phyloP scores from a whole-genome alignment of 2,888 invertebrate genomes.

The Amitus sp. region DNA sequence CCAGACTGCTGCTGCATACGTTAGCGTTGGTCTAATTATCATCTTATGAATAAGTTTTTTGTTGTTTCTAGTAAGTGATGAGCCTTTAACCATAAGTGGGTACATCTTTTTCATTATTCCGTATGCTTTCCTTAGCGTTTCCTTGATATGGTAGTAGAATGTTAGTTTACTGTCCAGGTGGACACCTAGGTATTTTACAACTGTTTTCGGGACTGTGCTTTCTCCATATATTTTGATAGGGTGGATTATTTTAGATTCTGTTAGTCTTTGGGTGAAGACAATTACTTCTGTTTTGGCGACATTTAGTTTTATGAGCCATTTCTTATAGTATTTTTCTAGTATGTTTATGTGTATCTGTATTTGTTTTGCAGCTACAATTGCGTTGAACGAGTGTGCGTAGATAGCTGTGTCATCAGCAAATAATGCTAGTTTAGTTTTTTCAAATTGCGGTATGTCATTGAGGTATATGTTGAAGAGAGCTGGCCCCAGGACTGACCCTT shows the following conservation, averaged over 20 bases:
- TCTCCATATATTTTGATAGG: too few species aligned
- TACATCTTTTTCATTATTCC: slow-evolving; percentile 8
- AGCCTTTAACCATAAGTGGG: slow-evolving; percentile 13
- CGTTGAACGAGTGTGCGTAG: slow-evolving; percentile 22
- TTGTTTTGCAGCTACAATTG: slow-evolving; percentile 31
- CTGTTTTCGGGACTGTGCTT: too few species aligned
- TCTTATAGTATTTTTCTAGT: slow-evolving; percentile 19
- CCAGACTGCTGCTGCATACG: slow-evolving; percentile 41
- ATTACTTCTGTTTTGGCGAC: slow-evolving; percentile 26
- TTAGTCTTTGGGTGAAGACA: slow-evolving; percentile 18
- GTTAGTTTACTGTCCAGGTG: too few species aligned
- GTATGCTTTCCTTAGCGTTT: too few species aligned
- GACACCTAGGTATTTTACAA: too few species aligned
- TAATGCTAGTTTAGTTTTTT: slow-evolving; percentile 20
- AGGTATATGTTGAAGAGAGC: slow-evolving; percentile 43
- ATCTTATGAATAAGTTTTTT: slow-evolving; percentile 28
- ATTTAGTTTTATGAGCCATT: slow-evolving; percentile 27
- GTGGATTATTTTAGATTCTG: too few species aligned
- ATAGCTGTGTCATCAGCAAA: slow-evolving; percentile 30
- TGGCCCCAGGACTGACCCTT: slow-evolving; percentile 40
- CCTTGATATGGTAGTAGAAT: too few species aligned
- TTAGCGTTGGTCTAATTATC: slow-evolving; percentile 23
- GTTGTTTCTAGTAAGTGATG: slow-evolving; percentile 12
- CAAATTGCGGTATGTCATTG: slow-evolving; percentile 28
- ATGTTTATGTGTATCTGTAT: slow-evolving; percentile 20